Evolutionary conservation across 2,797 vertebrate species (phyloP).

Genomic region (Gadopsis marmoratus): DNA sequence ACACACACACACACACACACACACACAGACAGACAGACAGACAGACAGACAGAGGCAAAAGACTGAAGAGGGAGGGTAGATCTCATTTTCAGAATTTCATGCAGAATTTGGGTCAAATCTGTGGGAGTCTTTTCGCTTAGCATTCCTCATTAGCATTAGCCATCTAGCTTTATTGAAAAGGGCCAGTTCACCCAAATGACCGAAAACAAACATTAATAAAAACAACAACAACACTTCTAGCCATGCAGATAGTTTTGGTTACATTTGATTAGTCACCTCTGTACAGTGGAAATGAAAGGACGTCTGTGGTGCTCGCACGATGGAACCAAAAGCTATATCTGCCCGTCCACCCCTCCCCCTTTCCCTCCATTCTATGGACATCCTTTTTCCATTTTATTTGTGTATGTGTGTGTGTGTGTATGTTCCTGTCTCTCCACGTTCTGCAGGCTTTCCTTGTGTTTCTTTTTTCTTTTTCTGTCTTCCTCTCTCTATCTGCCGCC

Average conservation of each 20-base stretch:
- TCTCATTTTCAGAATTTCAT: not conserved
- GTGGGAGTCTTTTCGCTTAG: not conserved
- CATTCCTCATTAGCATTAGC: not conserved
- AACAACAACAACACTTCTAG: not conserved
- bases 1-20: not conserved
- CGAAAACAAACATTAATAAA: not conserved
- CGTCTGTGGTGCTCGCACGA: not conserved
- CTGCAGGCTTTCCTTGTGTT: constrained; percentile 12
- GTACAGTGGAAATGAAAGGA: not conserved
- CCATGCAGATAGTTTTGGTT: not conserved
- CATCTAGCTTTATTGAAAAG: not conserved
- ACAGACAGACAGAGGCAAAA: not conserved
- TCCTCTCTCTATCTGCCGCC: constrained; percentile 38
- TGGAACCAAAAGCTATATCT: not conserved
- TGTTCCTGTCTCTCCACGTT: constrained; percentile 11
- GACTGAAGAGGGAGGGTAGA: not conserved
- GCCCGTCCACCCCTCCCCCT: not conserved
- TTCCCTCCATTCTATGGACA: not conserved
- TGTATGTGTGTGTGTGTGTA: not conserved
- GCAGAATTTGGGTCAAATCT: not conserved
- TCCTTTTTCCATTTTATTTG: not conserved
- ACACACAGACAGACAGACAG: not conserved
- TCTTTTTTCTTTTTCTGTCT: constrained; percentile 16
- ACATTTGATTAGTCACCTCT: not conserved
- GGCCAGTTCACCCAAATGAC: not conserved